Evolutionary conservation across 2,797 vertebrate species (phyloP), one percentile per base, ranked within the genome.

Genomic region (Dipus sagitta): DNA sequence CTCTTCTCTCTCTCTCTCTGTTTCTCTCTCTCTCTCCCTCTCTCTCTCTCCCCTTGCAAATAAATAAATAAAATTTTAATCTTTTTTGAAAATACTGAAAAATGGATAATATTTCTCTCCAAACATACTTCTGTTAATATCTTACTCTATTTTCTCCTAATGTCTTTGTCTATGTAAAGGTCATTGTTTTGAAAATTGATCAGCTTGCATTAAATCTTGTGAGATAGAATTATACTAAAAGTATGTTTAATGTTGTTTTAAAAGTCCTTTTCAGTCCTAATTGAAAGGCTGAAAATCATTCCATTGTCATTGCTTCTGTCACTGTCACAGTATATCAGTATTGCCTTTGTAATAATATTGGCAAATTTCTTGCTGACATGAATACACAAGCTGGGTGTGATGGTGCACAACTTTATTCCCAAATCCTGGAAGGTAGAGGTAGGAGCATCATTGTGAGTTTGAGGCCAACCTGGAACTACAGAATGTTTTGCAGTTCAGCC

Each of bases 111-210:
- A 75, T 24, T 10, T 2, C 1, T 67, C 7, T 3, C 3, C 47
- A 67, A 90, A 92, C 26, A 84, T 54, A 77, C 24, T 1, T 79
- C 62, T 77, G 12, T 54, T 90, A 87, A 54, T 18, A 89, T 7
- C 91, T 87, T 79, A 80, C 12, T 21, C 3, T 68, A 79, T 83
- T 77, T 88, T 81, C 86, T 86, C 92, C 70, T 78, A 90, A 20
- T 21, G 72, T 90, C 77, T 92, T 76, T 74, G 23, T 90, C 60
- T 58, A 78, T 42, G 9, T 6, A 42, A 1, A 85, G 52, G 6
- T 70, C 77, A 84, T 54, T 85, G 54, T 87, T 96, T 58, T 88
- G 7, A 88, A 94, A 92, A 77, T 6, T 75, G 47, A 89, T 72
- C 9, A 58, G 87, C 9, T 72, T 90, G 32, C 9, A 42, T 77